Conservation (phyloP, 2,797 vertebrate genomes). For the Kryptolebias ocellatus region DNA sequence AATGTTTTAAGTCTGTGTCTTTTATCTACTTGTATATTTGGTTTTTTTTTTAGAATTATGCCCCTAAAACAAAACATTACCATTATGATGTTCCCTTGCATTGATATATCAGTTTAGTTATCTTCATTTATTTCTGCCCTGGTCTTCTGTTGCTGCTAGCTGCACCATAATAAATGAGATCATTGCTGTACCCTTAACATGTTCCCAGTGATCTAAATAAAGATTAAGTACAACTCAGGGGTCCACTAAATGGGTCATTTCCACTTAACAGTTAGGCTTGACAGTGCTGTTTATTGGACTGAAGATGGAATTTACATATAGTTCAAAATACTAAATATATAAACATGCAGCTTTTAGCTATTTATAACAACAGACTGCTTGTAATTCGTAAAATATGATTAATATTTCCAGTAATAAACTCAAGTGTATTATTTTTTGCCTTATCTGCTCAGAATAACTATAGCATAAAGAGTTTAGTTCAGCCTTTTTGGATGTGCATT, state of each 20-base stretch:
- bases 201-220: constrained; percentile 36
- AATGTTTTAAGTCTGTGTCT: constrained; percentile 9
- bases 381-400: neutral
- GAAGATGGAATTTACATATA: constrained; percentile 1
- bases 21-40: neutral
- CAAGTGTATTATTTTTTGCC: neutral
- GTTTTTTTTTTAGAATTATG: neutral
- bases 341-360: constrained; percentile 4
- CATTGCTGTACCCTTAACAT: constrained; percentile 5
- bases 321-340: neutral
- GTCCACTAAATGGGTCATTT: constrained; percentile 17
- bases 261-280: constrained; percentile 18
- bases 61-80: neutral
- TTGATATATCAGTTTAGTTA: neutral
- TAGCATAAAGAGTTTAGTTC: too few relatives aligned
- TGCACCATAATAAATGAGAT: constrained; percentile 8
- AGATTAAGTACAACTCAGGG: constrained; percentile 34
- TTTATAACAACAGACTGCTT: neutral
- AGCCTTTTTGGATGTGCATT: neutral
- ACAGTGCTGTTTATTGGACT: neutral
- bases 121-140: constrained; percentile 3
- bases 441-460: too few relatives aligned
- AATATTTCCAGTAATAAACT: neutral
- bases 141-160: neutral
- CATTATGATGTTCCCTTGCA: neutral